Conservation (phyloP, 2,113 vertebrate species). For the Calonectris borealis region DNA sequence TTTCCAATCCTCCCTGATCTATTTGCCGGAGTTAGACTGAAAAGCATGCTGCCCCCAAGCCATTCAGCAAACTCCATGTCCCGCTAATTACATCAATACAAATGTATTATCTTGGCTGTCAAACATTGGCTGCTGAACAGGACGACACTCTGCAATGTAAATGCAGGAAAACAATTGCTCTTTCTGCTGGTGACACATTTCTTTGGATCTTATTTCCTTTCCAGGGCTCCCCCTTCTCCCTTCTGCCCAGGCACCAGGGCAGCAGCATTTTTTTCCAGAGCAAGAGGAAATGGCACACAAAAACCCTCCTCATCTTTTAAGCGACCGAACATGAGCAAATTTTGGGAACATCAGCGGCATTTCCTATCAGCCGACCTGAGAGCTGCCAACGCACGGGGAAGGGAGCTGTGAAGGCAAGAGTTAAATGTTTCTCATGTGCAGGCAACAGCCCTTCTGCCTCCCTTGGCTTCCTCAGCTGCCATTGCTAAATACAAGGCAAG, state of each 20-base stretch:
- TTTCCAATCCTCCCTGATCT: conserved; percentile 29
- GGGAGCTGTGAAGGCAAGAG: not conserved
- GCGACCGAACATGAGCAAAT: fast-evolving
- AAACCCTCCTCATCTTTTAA: not conserved
- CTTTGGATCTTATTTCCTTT: conserved; percentile 22
- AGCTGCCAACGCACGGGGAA: not conserved
- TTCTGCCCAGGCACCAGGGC: not conserved
- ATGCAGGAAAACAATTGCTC: conserved; percentile 37
- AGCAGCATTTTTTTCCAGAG: not conserved
- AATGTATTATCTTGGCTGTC: conserved; percentile 62
- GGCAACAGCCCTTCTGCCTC: not conserved
- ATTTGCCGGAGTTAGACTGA: conserved; percentile 12
- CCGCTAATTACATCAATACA: conserved; percentile 60
- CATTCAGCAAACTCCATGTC: conserved; percentile 33
- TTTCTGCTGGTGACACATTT: conserved; percentile 39
- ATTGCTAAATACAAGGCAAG: not conserved
- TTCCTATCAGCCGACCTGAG: not conserved
- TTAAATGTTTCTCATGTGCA: not conserved
- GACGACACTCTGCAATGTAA: not conserved
- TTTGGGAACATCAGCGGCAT: not conserved
- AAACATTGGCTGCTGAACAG: not conserved
- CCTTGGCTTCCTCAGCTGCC: not conserved
- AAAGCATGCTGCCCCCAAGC: conserved; percentile 42
- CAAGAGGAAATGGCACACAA: not conserved
- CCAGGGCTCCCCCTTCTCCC: not conserved